These are phyloP conservation scores for Oxyruncus cristatus DNA, from an alignment of 2,113 vertebrate species.

Conservation along the genomic window DNA sequence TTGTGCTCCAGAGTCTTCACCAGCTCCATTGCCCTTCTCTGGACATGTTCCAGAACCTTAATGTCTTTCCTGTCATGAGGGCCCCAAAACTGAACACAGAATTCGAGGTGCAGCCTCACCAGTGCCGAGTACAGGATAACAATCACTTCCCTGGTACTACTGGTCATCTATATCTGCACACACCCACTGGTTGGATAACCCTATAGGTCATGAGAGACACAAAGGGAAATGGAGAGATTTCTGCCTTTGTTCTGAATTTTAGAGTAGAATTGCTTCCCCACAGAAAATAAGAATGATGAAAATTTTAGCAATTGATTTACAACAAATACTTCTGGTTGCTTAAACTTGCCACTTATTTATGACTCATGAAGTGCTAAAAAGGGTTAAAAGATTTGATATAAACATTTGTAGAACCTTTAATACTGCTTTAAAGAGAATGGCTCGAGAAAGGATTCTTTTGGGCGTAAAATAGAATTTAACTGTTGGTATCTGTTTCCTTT, in stretches of 20 bases:
- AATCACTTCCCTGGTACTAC: background rate
- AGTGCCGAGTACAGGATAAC: fast-evolving
- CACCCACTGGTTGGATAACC: background rate
- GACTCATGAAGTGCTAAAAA: background rate
- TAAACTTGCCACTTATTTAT: background rate
- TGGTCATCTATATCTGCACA: too few relatives aligned
- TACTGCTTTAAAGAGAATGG: background rate
- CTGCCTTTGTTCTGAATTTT: background rate
- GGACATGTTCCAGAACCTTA: background rate
- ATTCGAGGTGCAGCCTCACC: background rate
- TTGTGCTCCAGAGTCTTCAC: too few relatives aligned
- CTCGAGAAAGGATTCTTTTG: background rate
- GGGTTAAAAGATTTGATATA: background rate
- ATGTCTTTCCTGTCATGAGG: background rate
- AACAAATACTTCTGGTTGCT: background rate
- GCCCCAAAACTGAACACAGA: background rate
- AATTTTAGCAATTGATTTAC: background rate
- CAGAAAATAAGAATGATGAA: background rate
- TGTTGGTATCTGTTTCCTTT: background rate
- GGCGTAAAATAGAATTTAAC: background rate
- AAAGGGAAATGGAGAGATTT: background rate
- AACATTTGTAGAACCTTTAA: background rate
- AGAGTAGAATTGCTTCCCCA: background rate
- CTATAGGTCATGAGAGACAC: background rate
- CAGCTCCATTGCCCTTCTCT: background rate